phyloP scores from a whole-genome alignment of 23 tunicate genomes.

The Styela clava region DNA sequence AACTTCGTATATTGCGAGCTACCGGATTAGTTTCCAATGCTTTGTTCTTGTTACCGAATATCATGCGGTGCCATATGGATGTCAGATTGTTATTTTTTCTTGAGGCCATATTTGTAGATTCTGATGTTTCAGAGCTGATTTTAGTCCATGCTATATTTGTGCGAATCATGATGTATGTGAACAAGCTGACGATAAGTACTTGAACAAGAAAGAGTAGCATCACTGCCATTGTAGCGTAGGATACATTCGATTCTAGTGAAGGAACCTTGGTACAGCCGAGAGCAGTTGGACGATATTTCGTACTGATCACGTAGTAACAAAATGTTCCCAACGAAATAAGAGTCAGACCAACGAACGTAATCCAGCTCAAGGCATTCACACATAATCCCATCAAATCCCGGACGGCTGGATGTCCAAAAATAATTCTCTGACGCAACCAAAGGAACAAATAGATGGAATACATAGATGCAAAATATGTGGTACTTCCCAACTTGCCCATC shows the following conservation, averaged over 20 bases:
- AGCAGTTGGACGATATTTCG: neutral
- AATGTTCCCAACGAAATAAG: neutral
- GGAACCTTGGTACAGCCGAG: neutral
- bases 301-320: neutral
- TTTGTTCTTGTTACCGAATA: neutral
- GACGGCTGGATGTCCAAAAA: constrained; percentile 15
- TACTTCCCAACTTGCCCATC: neutral
- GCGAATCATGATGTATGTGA: neutral
- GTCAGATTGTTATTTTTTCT: neutral
- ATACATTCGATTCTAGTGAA: neutral
- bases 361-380: constrained; percentile 2
- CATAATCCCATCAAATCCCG: neutral
- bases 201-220: neutral
- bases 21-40: neutral
- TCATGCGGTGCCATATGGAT: neutral
- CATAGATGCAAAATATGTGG: neutral
- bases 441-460: constrained; percentile 6
- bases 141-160: neutral
- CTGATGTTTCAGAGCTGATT: neutral
- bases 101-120: neutral
- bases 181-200: neutral
- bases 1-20: neutral
- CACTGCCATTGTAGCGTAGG: neutral
- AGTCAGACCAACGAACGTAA: neutral
- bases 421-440: constrained; percentile 18